A percentile compares a stretch with the other conserved stretches of the same genome.
Conservation (phyloP, 2,113 vertebrate genomes). For the Bambusicola thoracicus region DNA sequence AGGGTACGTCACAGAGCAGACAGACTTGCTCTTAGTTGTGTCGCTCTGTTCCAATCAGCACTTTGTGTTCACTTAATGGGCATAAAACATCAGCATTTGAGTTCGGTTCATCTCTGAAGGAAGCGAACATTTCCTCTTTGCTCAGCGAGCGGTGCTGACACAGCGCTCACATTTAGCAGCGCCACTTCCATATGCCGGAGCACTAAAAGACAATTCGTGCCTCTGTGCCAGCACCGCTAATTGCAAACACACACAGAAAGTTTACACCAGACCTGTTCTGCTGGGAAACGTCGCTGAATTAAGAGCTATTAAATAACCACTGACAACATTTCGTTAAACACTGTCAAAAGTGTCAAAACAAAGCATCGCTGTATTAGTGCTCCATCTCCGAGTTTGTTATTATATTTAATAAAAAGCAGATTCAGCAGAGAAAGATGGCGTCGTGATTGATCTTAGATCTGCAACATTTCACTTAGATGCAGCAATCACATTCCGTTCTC, state of each 20-base stretch:
- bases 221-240: fast-evolving
- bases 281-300: fast-evolving
- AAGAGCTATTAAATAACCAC: not conserved
- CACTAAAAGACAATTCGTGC: not conserved
- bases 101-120: not conserved
- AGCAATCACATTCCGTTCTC: not conserved
- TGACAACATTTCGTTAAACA: not conserved
- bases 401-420: not conserved
- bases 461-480: not conserved
- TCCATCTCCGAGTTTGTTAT: not conserved
- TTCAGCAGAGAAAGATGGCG: not conserved
- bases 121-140: not conserved
- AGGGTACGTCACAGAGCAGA: not conserved
- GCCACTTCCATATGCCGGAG: fast-evolving
- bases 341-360: not conserved
- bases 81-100: not conserved
- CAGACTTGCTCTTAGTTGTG: too few relatives aligned
- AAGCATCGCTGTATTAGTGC: not conserved
- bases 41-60: not conserved
- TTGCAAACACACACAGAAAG: not conserved
- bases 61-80: not conserved
- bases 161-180: fast-evolving
- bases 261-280: not conserved
- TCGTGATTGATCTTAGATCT: not conserved
- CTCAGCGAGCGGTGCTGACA: fast-evolving